These are phyloP conservation scores for Synanthedon vespiformis DNA, from an alignment of 2,888 invertebrate species.

Conservation along the genomic window DNA sequence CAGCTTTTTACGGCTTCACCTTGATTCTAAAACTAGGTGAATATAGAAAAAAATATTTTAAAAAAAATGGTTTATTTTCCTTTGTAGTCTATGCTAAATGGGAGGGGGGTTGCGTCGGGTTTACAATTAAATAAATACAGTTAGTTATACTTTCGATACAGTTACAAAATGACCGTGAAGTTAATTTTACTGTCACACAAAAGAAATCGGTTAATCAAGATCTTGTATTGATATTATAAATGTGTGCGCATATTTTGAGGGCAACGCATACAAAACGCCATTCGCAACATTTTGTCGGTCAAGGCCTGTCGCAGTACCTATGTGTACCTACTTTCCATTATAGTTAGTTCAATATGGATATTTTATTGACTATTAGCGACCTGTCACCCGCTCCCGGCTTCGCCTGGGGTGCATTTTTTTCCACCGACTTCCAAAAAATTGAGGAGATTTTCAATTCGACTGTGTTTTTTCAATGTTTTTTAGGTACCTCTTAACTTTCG, in stretches of 20 bases:
- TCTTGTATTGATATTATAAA: not conserved
- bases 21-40: slow-evolving; percentile 17
- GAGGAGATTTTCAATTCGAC: no score
- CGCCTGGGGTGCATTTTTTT: no score
- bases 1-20: slow-evolving; percentile 18
- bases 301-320: not conserved
- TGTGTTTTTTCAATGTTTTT: no score
- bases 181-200: not conserved
- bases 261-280: not conserved
- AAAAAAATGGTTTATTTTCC: no score
- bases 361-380: no score
- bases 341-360: no score
- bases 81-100: no score
- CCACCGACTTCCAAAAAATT: no score
- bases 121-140: no score
- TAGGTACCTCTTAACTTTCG: no score
- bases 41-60: slow-evolving; percentile 6
- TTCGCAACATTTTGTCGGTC: not conserved
- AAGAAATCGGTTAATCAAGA: not conserved
- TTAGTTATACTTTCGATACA: not conserved
- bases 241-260: not conserved
- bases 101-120: no score
- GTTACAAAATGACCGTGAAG: not conserved
- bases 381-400: no score
- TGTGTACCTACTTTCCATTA: not conserved